Evolutionary conservation across 2,888 invertebrate species (phyloP), one percentile per base, ranked within the genome.

Genomic region (Unio pictorum): DNA sequence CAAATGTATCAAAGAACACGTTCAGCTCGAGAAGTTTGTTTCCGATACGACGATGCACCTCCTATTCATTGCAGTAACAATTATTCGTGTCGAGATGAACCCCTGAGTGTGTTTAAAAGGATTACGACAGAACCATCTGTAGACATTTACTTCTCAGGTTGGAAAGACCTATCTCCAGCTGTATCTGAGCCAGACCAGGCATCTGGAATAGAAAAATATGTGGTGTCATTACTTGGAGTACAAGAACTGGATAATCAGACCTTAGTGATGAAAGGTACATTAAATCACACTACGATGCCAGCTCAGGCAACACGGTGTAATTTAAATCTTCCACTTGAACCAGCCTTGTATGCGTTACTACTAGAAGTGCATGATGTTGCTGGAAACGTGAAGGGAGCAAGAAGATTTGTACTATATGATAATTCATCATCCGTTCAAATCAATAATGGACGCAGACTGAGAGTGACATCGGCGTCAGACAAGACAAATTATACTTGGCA

Each of bases 401-500:
- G 79, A 34, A 61, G 73, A 59, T 79, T 79, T 64, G 67, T 79
- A 17, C 60, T 76, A 17, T 75, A 64, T 66, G 79, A 79, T 59
- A 72, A 76, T 30, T 68, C 73, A 1, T 70, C 76, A 3, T 67
- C 20, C 8, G 62, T 79, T 45, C 55, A 67, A 55, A 63, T 66
- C 15, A 61, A 64, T 20, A 4, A 34, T 8, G 59, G 55, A 4
- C 63, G 68, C 61, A 26, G 18, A 20, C 60, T 76, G n/a, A 58
- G 26, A 17, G 70, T 73, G 20, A 62, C 65, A 18, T 78, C 80
- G 15, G 75, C 77, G 4, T 71, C 71, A 3, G 17, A 11, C 8
- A 58, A 28, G n/a, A 64, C 78, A 4, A 64, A 68, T 4, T 75
- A 68, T n/a, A 69, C 17, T 15, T 81, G 81, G 81, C 81, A 81